phyloP scores from a whole-genome alignment of 2,113 vertebrate genomes.

The Clarias batrachus region DNA sequence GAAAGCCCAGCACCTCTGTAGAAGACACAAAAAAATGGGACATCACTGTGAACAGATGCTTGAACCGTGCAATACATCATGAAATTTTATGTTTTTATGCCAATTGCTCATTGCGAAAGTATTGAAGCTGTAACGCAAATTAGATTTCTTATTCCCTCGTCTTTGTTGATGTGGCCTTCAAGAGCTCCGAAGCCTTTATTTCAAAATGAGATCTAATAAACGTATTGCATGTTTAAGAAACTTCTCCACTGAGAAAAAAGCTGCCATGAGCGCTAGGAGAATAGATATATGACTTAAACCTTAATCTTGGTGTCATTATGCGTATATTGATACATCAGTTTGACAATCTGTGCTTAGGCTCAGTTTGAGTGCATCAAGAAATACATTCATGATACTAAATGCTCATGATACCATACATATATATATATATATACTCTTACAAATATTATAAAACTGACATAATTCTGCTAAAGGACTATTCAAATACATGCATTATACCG shows the following conservation, averaged over 20 bases:
- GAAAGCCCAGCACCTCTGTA: conserved; percentile 67
- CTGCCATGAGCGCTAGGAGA: background rate
- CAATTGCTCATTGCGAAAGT: background rate
- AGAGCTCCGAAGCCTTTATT: background rate
- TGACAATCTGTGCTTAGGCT: background rate
- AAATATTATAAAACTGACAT: background rate
- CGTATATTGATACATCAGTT: background rate
- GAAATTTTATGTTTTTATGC: conserved; percentile 21
- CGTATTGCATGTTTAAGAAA: background rate
- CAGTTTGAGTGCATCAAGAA: background rate
- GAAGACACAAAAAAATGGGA: conserved; percentile 10
- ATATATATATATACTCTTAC: too few species aligned
- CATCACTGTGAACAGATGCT: conserved; percentile 3
- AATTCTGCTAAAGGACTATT: background rate
- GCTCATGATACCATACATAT: background rate
- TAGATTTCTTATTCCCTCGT: too few species aligned
- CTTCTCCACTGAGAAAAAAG: background rate
- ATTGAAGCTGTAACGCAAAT: background rate
- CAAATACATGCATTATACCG: background rate
- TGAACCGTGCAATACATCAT: conserved; percentile 18
- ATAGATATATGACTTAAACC: background rate
- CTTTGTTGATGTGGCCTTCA: background rate
- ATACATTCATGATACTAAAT: background rate
- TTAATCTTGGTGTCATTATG: background rate
- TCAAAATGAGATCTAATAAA: background rate